Percentiles rank a stretch among this genome's conserved stretches.
Conservation (phyloP, 2,113 vertebrate genomes). For the Ondatra zibethicus region DNA sequence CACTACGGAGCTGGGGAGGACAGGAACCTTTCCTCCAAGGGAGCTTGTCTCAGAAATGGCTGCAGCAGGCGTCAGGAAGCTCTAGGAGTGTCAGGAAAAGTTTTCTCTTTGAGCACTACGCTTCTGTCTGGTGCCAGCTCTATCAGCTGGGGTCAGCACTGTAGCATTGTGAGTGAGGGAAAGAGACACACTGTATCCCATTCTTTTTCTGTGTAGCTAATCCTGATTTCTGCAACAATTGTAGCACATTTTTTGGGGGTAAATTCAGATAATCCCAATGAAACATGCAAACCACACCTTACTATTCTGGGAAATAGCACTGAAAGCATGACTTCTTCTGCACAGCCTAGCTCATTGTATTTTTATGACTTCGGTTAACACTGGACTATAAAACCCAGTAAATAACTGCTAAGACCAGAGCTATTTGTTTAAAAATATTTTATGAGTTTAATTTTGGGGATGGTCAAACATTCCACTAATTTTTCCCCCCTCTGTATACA, state of each 20-base stretch:
- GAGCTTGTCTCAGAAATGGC: background rate
- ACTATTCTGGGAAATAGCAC: conserved; percentile 84
- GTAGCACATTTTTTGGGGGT: conserved; percentile 81
- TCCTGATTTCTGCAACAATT: conserved; percentile 79
- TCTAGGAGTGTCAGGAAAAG: background rate
- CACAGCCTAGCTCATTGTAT: conserved; percentile 82
- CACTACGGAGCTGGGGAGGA: background rate
- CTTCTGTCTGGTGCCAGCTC: conserved; percentile 65
- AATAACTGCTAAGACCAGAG: conserved; percentile 86
- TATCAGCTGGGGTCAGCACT: conserved; percentile 52
- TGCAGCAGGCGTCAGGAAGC: background rate
- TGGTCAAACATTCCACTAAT: conserved; percentile 59
- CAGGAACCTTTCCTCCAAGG: background rate
- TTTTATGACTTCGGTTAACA: conserved; percentile 86
- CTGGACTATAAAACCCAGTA: conserved; percentile 84
- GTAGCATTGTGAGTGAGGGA: conserved; percentile 39
- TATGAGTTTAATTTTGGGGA: conserved; percentile 81
- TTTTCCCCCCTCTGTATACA: background rate
- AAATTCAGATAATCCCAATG: conserved; percentile 77
- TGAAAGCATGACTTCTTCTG: conserved; percentile 79
- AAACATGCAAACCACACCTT: conserved; percentile 78
- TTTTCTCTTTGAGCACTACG: conserved; percentile 12
- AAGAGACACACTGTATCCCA: conserved; percentile 67
- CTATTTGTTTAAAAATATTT: conserved; percentile 85
- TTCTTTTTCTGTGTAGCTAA: conserved; percentile 82